phyloP scores from a whole-genome alignment of 1,140 invertebrate species.

The Microvelia longipes region DNA sequence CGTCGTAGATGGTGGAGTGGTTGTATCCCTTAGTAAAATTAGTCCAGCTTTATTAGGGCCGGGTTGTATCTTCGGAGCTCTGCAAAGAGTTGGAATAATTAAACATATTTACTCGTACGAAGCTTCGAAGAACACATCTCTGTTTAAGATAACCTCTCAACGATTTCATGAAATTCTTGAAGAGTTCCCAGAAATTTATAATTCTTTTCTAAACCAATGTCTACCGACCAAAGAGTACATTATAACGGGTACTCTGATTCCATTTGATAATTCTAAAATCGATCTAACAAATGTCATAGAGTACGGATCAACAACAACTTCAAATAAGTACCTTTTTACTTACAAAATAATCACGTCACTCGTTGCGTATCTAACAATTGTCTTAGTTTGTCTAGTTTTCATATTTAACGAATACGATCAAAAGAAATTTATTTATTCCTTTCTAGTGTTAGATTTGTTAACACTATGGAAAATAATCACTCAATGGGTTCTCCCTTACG shows the following conservation, averaged over 20 bases:
- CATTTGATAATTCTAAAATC: background rate
- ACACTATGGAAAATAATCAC: background rate
- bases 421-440: background rate
- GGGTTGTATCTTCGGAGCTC: background rate
- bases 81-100: background rate
- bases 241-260: background rate
- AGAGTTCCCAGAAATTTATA: background rate
- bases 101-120: background rate
- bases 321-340: background rate
- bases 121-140: background rate
- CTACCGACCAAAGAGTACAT: background rate
- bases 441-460: background rate
- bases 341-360: background rate
- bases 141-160: background rate
- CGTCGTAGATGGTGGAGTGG: background rate
- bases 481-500: background rate
- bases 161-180: background rate
- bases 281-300: background rate
- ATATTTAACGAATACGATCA: background rate
- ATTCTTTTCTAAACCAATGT: background rate
- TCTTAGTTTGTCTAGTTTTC: background rate
- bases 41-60: background rate
- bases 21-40: background rate
- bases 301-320: background rate
- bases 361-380: background rate